phyloP scores from a whole-genome alignment of 2,888 invertebrate species.

The Lepidochrysops patricia region DNA sequence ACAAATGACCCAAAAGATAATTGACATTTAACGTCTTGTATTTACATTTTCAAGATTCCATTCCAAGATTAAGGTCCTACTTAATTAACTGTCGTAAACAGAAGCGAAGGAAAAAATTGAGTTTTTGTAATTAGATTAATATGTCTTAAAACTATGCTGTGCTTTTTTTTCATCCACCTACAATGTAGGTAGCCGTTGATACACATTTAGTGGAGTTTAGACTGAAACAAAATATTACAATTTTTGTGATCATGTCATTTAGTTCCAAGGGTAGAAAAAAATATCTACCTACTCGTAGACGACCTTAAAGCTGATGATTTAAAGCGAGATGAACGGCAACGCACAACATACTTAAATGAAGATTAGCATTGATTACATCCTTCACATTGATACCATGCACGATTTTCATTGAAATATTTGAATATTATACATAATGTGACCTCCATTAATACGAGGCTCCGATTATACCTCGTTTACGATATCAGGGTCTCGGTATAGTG shows the following conservation, averaged over 20 bases:
- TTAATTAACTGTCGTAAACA: background rate
- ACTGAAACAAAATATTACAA: no score
- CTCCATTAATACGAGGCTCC: background rate
- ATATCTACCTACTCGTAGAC: no score
- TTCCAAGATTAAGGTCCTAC: background rate
- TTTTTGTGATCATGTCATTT: no score
- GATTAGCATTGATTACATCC: constrained; percentile 2
- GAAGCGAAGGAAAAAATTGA: background rate
- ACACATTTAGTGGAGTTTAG: no score
- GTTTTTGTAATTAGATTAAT: background rate
- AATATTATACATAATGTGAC: background rate
- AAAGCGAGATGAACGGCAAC: background rate
- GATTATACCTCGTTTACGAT: background rate
- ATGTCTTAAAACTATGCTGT: no score
- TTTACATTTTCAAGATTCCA: background rate
- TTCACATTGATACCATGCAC: background rate
- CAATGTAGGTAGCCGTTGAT: no score
- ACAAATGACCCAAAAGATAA: constrained; percentile 8
- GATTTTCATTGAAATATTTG: constrained; percentile 3
- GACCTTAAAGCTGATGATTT: background rate
- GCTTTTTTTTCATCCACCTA: no score
- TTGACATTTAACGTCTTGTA: background rate
- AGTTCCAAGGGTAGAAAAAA: no score
- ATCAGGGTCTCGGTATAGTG: background rate
- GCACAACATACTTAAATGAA: background rate